Evolutionary conservation across 2,797 vertebrate genomes (phyloP).

Genomic region (Sphenodon punctatus): DNA sequence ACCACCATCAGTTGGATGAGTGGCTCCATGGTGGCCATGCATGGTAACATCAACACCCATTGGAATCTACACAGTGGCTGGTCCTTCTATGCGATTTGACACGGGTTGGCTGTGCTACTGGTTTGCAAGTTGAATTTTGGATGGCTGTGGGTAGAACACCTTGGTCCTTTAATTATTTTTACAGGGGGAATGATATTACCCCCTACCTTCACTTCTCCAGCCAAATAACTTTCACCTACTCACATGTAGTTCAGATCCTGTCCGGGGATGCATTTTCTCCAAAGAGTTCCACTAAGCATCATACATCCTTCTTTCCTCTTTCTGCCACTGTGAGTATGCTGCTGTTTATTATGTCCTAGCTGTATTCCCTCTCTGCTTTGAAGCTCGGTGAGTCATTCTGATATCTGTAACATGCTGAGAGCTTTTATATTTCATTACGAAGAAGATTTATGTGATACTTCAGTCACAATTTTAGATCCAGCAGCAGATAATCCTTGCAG

Average conservation of each 20-base stretch:
- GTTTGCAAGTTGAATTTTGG: constrained; percentile 40
- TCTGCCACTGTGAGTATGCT: not conserved
- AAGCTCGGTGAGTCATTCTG: constrained; percentile 15
- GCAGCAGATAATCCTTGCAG: not conserved
- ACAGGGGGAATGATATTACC: constrained; percentile 21
- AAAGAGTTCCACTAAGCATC: not conserved
- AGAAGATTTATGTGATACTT: constrained; percentile 13
- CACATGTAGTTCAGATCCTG: not conserved
- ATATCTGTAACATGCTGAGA: not conserved
- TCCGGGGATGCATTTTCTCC: not conserved
- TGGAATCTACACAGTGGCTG: not conserved
- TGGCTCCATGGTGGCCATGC: no score
- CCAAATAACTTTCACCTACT: not conserved
- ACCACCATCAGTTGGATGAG: no score
- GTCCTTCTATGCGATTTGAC: not conserved
- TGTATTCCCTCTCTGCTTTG: constrained; percentile 36
- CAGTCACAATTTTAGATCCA: constrained; percentile 24
- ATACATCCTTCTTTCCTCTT: not conserved
- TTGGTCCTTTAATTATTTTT: constrained; percentile 37
- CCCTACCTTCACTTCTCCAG: not conserved
- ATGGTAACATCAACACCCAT: no score
- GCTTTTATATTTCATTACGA: constrained; percentile 32
- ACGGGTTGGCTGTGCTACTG: not conserved
- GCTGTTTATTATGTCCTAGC: constrained; percentile 1
- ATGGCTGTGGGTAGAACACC: constrained; percentile 36